Conservation (phyloP, 2,797 vertebrate species). For the Enteromius treurensis region DNA sequence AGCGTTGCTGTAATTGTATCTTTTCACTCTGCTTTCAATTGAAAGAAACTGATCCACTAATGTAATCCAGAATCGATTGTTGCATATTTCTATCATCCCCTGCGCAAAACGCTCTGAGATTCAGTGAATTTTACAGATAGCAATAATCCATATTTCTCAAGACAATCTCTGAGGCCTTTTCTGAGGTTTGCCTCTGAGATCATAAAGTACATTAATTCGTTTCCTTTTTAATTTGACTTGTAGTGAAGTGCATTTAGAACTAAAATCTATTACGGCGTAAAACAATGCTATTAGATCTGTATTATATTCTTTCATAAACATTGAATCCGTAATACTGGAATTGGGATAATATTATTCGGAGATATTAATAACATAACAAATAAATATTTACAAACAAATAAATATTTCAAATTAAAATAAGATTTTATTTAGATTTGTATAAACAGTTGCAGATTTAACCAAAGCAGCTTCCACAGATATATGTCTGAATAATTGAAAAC, state of each 20-base stretch:
- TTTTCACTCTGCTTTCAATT: slow-evolving; percentile 48
- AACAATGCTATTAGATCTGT: not conserved
- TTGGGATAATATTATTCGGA: not conserved
- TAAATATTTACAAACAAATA: not conserved
- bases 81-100: slow-evolving; percentile 47
- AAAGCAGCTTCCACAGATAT: not conserved
- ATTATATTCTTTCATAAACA: not conserved
- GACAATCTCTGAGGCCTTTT: not conserved
- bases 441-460: not conserved
- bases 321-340: not conserved
- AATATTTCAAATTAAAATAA: not conserved
- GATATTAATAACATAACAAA: not conserved
- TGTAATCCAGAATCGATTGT: slow-evolving; percentile 47
- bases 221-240: not conserved
- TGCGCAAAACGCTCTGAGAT: not conserved
- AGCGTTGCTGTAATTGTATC: slow-evolving; percentile 46
- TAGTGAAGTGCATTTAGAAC: not conserved
- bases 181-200: not conserved
- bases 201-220: slow-evolving; percentile 2
- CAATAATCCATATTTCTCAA: not conserved
- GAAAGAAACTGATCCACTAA: slow-evolving; percentile 51
- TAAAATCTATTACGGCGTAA: not conserved
- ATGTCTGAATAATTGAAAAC: not conserved
- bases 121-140: not conserved
- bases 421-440: not conserved